phyloP scores from a whole-genome alignment of 2,113 vertebrate species.

The Diadophis punctatus region DNA sequence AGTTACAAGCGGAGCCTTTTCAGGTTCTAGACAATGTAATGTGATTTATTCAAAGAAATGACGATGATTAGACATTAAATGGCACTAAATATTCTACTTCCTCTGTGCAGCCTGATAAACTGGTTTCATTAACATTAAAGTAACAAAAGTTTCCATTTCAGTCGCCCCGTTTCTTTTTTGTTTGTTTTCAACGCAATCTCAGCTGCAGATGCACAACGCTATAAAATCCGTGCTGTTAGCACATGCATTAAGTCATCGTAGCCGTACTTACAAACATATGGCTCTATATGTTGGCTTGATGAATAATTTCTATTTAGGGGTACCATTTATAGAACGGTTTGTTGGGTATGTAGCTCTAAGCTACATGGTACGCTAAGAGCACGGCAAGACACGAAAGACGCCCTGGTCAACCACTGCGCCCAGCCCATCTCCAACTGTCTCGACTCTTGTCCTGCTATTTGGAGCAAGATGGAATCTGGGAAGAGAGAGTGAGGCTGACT shows the following conservation, averaged over 20 bases:
- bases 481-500: no score
- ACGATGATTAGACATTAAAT: slow-evolving; percentile 74
- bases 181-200: slow-evolving; percentile 63
- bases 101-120: slow-evolving; percentile 71
- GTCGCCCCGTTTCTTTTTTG: slow-evolving; percentile 60
- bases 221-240: neutral
- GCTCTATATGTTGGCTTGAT: slow-evolving; percentile 14
- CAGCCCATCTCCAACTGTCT: no score
- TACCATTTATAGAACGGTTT: neutral
- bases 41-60: slow-evolving; percentile 74
- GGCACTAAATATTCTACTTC: slow-evolving; percentile 73
- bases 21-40: slow-evolving; percentile 73
- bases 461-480: no score
- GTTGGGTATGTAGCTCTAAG: neutral
- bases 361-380: no score
- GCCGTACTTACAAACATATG: slow-evolving; percentile 16
- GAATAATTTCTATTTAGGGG: slow-evolving; percentile 7
- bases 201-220: slow-evolving; percentile 69
- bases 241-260: slow-evolving; percentile 13
- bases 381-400: no score
- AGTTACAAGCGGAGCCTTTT: slow-evolving; percentile 67
- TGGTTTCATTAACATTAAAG: slow-evolving; percentile 74
- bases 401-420: no score
- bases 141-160: slow-evolving; percentile 75
- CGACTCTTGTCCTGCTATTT: no score